Evolutionary conservation across 1,140 invertebrate genomes (phyloP).

Genomic region (Wasmannia auropunctata): DNA sequence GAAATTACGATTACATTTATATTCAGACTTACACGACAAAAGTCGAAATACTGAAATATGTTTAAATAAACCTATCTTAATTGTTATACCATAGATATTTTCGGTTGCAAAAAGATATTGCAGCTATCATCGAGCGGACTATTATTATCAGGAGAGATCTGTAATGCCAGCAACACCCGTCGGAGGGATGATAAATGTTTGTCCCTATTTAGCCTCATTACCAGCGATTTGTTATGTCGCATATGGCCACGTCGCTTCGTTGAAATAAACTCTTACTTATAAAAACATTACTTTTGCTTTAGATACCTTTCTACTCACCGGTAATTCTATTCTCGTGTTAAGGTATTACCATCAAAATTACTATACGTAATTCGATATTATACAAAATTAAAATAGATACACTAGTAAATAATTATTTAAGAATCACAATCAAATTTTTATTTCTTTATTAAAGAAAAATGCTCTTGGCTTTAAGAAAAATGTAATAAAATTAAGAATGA

Average conservation of each 20-base stretch:
- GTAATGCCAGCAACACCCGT: slow-evolving; percentile 63
- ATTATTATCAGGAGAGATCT: slow-evolving; percentile 68
- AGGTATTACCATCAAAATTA: not conserved
- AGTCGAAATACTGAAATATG: not conserved
- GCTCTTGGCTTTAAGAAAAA: not conserved
- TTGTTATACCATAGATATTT: slow-evolving; percentile 3
- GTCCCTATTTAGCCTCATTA: slow-evolving; percentile 76
- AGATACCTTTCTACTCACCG: not conserved
- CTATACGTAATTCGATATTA: not conserved
- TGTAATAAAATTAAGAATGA: slow-evolving; percentile 1
- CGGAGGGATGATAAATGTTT: slow-evolving; percentile 74
- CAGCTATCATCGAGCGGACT: slow-evolving; percentile 62
- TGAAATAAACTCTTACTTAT: slow-evolving; percentile 13
- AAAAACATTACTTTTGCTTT: not conserved
- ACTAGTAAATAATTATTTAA: not conserved
- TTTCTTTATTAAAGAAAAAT: not conserved
- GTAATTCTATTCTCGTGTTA: not conserved
- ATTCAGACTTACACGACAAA: not conserved
- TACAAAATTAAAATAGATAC: slow-evolving; percentile 11
- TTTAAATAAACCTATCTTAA: not conserved
- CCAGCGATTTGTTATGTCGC: slow-evolving; percentile 74
- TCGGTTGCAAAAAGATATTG: slow-evolving; percentile 24
- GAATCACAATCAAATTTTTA: not conserved
- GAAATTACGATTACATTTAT: not conserved
- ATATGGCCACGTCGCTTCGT: slow-evolving; percentile 39